Conservation (phyloP, 2,888 invertebrate genomes). For the Melinopterus prodromus region DNA sequence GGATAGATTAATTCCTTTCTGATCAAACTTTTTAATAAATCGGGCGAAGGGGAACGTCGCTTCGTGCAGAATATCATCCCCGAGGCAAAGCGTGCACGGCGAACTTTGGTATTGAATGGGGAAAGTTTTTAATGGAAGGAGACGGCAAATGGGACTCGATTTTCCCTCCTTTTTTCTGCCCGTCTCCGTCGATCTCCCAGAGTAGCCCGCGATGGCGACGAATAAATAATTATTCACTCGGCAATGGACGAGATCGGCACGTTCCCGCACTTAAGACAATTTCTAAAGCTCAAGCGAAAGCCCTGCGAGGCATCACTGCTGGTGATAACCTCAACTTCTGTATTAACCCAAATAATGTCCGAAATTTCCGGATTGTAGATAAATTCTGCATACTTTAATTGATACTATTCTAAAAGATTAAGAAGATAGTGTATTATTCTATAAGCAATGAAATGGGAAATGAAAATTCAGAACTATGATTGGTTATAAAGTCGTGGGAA, state of each 20-base stretch:
- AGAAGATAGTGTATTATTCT: too few relatives aligned
- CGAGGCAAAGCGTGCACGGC: not conserved
- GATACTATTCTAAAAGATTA: not conserved
- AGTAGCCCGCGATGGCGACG: not conserved
- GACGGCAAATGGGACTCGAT: not conserved
- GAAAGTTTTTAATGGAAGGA: not conserved
- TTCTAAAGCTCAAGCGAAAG: not conserved
- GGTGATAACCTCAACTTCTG: not conserved
- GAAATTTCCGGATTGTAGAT: not conserved
- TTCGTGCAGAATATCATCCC: not conserved
- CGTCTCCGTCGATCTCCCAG: not conserved
- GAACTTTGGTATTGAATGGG: not conserved
- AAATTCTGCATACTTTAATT: not conserved
- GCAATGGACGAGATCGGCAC: not conserved
- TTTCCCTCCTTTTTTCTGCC: not conserved
- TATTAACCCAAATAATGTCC: not conserved
- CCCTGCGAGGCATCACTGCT: not conserved
- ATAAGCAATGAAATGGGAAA: too few relatives aligned
- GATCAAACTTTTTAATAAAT: not conserved
- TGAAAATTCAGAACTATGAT: too few relatives aligned
- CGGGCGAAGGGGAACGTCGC: not conserved
- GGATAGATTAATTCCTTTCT: not conserved
- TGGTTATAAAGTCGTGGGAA: too few relatives aligned
- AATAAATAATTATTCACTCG: slow-evolving; percentile 4
- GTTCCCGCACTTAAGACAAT: not conserved